Evolutionary conservation across 2,888 invertebrate genomes (phyloP).

Genomic region (Panopea generosa): DNA sequence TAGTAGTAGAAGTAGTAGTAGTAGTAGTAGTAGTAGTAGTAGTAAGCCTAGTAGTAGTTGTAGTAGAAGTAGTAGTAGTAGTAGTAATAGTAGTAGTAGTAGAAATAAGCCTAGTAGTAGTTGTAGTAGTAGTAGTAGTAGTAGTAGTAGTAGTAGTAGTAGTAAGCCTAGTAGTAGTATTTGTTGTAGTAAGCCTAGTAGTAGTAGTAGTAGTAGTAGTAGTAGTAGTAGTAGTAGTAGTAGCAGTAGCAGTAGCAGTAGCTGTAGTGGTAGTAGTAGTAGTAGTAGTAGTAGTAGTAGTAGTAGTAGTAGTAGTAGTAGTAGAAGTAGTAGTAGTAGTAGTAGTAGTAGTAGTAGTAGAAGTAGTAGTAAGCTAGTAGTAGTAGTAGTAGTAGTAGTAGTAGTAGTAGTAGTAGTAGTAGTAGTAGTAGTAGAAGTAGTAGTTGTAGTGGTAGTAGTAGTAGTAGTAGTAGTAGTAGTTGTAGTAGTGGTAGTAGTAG

Average conservation of each 20-base stretch:
- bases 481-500: background rate
- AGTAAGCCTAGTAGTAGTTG: slow-evolving; percentile 5
- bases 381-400: slow-evolving; percentile 6
- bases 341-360: background rate
- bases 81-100: slow-evolving; percentile 2
- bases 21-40: slow-evolving; percentile 4
- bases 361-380: too few species aligned
- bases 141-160: slow-evolving; percentile 7
- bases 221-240: slow-evolving; percentile 9
- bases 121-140: slow-evolving; percentile 1
- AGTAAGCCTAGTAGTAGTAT: background rate
- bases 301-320: slow-evolving; percentile 13
- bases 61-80: slow-evolving; percentile 15
- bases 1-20: slow-evolving; percentile 1
- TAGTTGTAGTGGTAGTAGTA: slow-evolving; percentile 7
- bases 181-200: slow-evolving; percentile 12
- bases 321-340: slow-evolving; percentile 6
- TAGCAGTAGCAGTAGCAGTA: slow-evolving; percentile 10
- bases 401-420: slow-evolving; percentile 5
- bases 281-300: slow-evolving; percentile 14
- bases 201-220: slow-evolving; percentile 23
- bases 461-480: slow-evolving; percentile 1
- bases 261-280: slow-evolving; percentile 14
- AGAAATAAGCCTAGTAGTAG: background rate
- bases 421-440: slow-evolving; percentile 16